Evolutionary conservation across 2,888 invertebrate species (phyloP), one percentile per base, ranked within the genome.

Genomic region (Cotesia congregata): DNA sequence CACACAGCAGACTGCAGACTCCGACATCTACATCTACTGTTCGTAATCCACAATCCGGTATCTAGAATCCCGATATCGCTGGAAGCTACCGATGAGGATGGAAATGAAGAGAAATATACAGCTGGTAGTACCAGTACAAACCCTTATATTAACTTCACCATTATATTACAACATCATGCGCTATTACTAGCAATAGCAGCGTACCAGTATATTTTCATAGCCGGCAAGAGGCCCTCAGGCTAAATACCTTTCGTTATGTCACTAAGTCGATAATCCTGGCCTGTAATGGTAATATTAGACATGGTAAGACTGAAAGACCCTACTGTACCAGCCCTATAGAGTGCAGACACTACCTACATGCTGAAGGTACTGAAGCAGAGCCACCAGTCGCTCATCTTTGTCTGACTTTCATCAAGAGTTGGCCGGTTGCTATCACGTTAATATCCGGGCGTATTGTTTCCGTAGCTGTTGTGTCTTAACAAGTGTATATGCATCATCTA

Each of bases 361-460:
- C 30, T 30, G 30, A 3, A 30, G 30, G 30, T 30, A 30, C 30
- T 30, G 30, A 30, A 30, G 30, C 30, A 30, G 30, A 30, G 30
- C 30, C 30, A 3, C 30, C 50, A 50, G 50, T 50, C 9, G 4
- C 50, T 50, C 50, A 50, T 50, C 50, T 50, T 50, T 4, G 9
- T 50, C 50, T 12, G 12, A 50, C 12, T 50, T 50, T 50, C 50
- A 50, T 50, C 50, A 50, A 50, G 50, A 50, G 50, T 50, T 50
- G 30, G 50, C 50, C 12, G 50, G 7, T 50, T 12, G 50, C 50
- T 50, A 50, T 50, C 12, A 50, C 12, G 79, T 81, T 81, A 81
- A 81, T 81, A 81, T 81, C 80, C 80, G 80, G 80, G 76, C 77
- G 79, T 77, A 78, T 81, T 81, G 80, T 81, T 50, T 79, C 75